Conservation (phyloP, 2,888 invertebrate species). For the Bombylius major region DNA sequence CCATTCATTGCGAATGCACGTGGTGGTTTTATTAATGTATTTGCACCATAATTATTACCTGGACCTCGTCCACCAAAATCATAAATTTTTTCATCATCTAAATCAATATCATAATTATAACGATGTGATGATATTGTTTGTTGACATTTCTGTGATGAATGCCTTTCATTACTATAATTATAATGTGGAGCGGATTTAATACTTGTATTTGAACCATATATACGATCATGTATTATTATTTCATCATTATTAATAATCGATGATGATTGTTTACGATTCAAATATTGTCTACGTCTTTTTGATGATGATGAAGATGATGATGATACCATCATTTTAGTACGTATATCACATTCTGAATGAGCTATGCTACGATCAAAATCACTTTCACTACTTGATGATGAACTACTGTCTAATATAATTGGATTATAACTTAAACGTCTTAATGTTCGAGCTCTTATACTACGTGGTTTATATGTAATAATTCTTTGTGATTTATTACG, state of each 20-base stretch:
- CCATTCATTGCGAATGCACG: constrained; percentile 21
- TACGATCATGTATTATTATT: constrained; percentile 24
- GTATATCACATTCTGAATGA: constrained; percentile 44
- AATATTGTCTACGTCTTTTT: constrained; percentile 28
- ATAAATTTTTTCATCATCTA: constrained; percentile 32
- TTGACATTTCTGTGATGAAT: constrained; percentile 11
- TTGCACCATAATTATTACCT: constrained; percentile 25
- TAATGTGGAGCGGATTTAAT: constrained; percentile 39
- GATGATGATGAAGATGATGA: constrained; percentile 18
- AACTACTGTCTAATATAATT: constrained; percentile 40
- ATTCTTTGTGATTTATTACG: constrained; percentile 15
- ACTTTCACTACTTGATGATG: constrained; percentile 42
- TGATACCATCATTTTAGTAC: constrained; percentile 25
- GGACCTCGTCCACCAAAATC: constrained; percentile 31
- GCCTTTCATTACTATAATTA: constrained; percentile 24
- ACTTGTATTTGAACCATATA: constrained; percentile 38
- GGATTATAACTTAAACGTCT: constrained; percentile 46
- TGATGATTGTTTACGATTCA: constrained; percentile 28
- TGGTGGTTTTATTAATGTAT: constrained; percentile 20
- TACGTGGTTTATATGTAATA: constrained; percentile 34
- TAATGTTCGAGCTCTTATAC: constrained; percentile 42
- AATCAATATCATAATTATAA: constrained; percentile 7
- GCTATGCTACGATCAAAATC: constrained; percentile 36
- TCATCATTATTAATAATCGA: constrained; percentile 10
- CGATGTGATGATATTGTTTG: constrained; percentile 18